These are phyloP conservation scores for Astreopora myriophthalma DNA, from an alignment of 64 coral and sea anemone species.

Conservation along the genomic window DNA sequence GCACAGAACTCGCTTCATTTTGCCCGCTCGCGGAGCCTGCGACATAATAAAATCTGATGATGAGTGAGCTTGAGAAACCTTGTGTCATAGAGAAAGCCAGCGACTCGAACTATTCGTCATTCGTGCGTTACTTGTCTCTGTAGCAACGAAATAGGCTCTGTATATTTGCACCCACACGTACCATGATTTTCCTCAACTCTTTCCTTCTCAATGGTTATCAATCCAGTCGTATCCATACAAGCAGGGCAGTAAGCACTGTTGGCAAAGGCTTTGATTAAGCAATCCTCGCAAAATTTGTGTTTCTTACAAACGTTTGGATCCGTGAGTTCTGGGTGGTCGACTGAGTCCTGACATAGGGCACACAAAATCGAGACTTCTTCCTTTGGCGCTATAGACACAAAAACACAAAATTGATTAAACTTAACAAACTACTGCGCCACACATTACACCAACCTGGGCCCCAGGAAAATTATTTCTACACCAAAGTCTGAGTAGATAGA, in stretches of 20 bases:
- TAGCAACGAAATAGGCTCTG: too few species aligned
- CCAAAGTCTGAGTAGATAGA: too few species aligned
- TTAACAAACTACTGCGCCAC: not conserved
- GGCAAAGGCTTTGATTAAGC: not conserved
- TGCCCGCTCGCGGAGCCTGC: too few species aligned
- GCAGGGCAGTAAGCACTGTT: not conserved
- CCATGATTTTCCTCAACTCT: not conserved
- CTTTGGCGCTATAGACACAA: not conserved
- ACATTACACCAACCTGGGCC: too few species aligned
- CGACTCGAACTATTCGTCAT: too few species aligned
- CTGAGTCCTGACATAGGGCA: not conserved
- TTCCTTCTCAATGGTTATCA: not conserved
- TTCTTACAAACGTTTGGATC: not conserved
- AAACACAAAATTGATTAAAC: not conserved
- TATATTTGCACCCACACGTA: not conserved
- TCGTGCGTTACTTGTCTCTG: too few species aligned
- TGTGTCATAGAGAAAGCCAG: too few species aligned
- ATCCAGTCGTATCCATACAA: not conserved
- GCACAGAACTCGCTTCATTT: too few species aligned
- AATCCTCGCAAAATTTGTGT: constrained; percentile 32
- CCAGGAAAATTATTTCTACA: too few species aligned
- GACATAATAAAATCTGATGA: too few species aligned
- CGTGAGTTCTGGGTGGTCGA: not conserved
- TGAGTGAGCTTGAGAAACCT: too few species aligned
- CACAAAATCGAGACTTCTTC: not conserved